Conservation (phyloP, 2,888 invertebrate species). For the Lasioglossum lativentre region DNA sequence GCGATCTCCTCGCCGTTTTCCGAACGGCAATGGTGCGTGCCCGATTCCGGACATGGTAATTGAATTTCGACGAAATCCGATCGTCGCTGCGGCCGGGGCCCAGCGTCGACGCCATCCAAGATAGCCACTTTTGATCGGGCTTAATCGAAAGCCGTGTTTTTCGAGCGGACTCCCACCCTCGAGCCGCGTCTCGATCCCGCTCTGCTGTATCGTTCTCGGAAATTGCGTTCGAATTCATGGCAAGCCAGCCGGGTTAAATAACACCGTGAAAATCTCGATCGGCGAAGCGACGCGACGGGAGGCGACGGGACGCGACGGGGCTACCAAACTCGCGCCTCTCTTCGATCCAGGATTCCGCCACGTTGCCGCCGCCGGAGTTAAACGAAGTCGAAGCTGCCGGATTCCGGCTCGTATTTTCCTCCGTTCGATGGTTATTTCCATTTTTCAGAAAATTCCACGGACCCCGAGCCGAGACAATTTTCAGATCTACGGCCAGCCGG, state of each 20-base stretch:
- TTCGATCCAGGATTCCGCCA: neutral
- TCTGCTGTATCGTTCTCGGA: neutral
- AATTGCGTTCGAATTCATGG: constrained; percentile 19
- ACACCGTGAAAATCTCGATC: constrained; percentile 18
- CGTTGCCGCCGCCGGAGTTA: neutral
- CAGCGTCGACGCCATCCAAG: neutral
- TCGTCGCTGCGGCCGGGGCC: neutral
- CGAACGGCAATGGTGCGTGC: constrained; percentile 33
- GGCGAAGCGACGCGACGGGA: neutral
- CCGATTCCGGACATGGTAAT: constrained; percentile 45
- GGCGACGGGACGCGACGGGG: no score
- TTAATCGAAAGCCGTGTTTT: constrained; percentile 22
- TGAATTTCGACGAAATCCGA: constrained; percentile 53
- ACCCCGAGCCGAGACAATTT: neutral
- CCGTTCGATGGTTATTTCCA: neutral
- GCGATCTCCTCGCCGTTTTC: constrained; percentile 34
- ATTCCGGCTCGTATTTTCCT: neutral
- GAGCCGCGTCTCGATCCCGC: neutral
- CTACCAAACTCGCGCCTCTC: neutral
- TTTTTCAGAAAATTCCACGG: neutral
- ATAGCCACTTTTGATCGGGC: constrained; percentile 22
- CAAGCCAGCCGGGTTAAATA: constrained; percentile 17
- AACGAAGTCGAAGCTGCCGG: neutral
- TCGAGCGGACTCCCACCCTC: neutral
- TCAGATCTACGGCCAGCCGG: neutral